Evolutionary conservation across 2,888 invertebrate species (phyloP).

Genomic region (Campoplex nolae): DNA sequence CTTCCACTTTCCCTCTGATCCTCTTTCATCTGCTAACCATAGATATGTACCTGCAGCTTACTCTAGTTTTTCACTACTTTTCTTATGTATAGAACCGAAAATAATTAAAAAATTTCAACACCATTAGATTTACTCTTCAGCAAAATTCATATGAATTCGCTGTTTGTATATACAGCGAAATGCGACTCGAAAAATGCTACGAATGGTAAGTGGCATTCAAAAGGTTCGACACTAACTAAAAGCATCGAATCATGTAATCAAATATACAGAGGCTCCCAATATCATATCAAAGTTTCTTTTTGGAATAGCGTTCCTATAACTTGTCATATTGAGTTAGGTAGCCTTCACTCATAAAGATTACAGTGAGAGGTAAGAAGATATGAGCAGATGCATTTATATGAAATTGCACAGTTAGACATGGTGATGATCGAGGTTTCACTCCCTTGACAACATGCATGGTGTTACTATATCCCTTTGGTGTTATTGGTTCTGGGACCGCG

Average conservation of each 20-base stretch:
- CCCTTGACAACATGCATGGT: constrained; percentile 27
- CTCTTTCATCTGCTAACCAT: constrained; percentile 24
- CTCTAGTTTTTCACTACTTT: background rate
- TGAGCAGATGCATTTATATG: constrained; percentile 74
- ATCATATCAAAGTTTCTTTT: background rate
- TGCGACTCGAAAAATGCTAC: background rate
- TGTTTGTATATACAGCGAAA: too few species aligned
- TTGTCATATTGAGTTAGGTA: background rate
- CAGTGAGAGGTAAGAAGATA: constrained; percentile 2
- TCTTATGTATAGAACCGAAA: background rate
- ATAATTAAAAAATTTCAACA: background rate
- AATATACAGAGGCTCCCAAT: background rate
- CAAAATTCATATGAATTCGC: background rate
- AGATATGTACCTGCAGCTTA: background rate
- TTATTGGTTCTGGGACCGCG: constrained; percentile 77
- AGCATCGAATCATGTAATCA: background rate
- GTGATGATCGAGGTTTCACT: constrained; percentile 18
- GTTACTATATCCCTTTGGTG: constrained; percentile 67
- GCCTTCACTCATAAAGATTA: background rate
- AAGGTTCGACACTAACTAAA: background rate
- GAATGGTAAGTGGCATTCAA: background rate
- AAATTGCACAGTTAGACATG: constrained; percentile 77
- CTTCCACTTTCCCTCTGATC: constrained; percentile 75
- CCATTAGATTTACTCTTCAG: too few species aligned
- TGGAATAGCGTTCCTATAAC: background rate